Percentiles rank a stretch among this genome's conserved stretches.
phyloP scores from a whole-genome alignment of 2,113 vertebrate genomes.

The Peromyscus maniculatus region DNA sequence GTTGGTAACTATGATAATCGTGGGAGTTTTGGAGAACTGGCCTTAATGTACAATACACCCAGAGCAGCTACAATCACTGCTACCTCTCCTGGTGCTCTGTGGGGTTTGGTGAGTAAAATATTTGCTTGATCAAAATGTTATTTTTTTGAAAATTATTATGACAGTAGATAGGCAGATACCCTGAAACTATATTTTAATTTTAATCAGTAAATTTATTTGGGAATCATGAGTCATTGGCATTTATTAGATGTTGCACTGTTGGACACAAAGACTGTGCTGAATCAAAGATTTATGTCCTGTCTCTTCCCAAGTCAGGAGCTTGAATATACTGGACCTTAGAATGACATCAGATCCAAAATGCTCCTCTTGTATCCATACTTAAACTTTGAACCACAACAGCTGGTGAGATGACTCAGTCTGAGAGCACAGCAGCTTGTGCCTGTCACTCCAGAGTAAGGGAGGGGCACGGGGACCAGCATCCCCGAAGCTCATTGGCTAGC shows the following conservation, averaged over 20 bases:
- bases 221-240: background rate
- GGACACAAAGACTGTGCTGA: background rate
- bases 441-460: too few species aligned
- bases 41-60: constrained; percentile 99
- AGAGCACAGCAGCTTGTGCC: background rate
- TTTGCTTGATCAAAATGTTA: constrained; percentile 34
- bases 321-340: background rate
- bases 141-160: constrained; percentile 52
- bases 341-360: background rate
- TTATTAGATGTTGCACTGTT: background rate
- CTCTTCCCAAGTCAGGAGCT: background rate
- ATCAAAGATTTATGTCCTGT: background rate
- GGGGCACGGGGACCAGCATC: background rate
- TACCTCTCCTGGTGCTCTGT: constrained; percentile 96
- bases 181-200: background rate
- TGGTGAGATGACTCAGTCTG: background rate
- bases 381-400: background rate
- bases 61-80: constrained; percentile 98
- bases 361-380: background rate
- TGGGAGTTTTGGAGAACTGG: constrained; percentile 98
- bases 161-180: background rate
- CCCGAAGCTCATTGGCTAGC: background rate
- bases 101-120: constrained; percentile 95
- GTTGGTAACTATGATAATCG: constrained; percentile 97
- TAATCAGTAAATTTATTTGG: background rate